Conservation (phyloP, 2,797 vertebrate species). For the Sardinella longiceps region DNA sequence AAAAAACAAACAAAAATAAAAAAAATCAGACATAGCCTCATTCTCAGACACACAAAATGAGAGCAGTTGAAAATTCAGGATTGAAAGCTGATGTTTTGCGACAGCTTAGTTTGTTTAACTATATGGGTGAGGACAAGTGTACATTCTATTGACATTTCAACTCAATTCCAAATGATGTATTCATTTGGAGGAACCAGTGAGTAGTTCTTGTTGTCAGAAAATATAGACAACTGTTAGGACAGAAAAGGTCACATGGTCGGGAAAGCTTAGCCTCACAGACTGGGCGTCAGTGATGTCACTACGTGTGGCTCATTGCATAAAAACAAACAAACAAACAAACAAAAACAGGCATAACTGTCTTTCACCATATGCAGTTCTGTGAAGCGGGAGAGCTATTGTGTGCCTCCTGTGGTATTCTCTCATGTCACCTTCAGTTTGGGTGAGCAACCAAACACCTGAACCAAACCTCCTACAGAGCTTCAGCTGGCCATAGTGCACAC, state of each 20-base stretch:
- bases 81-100: not conserved
- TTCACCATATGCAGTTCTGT: not conserved
- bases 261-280: not conserved
- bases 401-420: not conserved
- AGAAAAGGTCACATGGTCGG: not conserved
- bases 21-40: not conserved
- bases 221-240: not conserved
- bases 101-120: not conserved
- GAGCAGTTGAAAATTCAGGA: not conserved
- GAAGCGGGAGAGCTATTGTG: not conserved
- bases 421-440: not conserved
- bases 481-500: not conserved
- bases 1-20: not conserved
- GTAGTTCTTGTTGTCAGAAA: not conserved
- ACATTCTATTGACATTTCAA: constrained; percentile 1
- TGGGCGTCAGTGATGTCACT: not conserved
- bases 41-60: not conserved
- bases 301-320: not conserved
- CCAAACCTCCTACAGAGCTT: not conserved
- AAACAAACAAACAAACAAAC: too few species aligned
- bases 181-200: not conserved
- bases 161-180: not conserved
- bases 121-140: not conserved
- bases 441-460: not conserved
- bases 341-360: not conserved